Conservation (phyloP, 1,140 invertebrate genomes). For the Popillia japonica region DNA sequence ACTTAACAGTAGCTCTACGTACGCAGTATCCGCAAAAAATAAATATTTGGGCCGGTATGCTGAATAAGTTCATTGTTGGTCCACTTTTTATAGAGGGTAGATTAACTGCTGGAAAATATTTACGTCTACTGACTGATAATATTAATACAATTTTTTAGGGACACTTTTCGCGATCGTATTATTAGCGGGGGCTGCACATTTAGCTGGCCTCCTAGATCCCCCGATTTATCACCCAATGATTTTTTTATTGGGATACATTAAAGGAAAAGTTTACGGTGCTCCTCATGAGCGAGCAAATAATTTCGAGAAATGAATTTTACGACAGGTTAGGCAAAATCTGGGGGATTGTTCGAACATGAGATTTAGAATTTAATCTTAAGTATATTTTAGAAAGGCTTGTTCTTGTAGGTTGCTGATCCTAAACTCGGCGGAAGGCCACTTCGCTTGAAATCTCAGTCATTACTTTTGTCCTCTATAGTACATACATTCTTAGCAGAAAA, state of each 20-base stretch:
- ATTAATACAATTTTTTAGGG: not conserved
- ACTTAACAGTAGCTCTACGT: not conserved
- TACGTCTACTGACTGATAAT: not conserved
- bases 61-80: not conserved
- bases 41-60: too few species aligned
- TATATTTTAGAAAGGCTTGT: not conserved
- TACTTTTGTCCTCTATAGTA: too few species aligned
- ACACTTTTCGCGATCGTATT: not conserved
- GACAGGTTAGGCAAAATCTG: not conserved
- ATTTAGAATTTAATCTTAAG: not conserved
- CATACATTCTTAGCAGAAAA: too few species aligned
- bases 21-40: not conserved
- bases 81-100: not conserved
- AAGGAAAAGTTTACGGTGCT: not conserved
- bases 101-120: not conserved
- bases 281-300: not conserved
- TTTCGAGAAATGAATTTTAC: not conserved
- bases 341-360: not conserved
- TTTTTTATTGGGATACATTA: not conserved
- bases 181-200: not conserved
- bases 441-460: too few species aligned
- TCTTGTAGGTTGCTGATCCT: too few species aligned
- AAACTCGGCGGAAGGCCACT: too few species aligned
- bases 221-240: not conserved
- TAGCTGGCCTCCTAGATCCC: not conserved